Base-by-base conservation (phyloP, 2,113 vertebrate species). In the Beaufortia kweichowensis region DNA sequence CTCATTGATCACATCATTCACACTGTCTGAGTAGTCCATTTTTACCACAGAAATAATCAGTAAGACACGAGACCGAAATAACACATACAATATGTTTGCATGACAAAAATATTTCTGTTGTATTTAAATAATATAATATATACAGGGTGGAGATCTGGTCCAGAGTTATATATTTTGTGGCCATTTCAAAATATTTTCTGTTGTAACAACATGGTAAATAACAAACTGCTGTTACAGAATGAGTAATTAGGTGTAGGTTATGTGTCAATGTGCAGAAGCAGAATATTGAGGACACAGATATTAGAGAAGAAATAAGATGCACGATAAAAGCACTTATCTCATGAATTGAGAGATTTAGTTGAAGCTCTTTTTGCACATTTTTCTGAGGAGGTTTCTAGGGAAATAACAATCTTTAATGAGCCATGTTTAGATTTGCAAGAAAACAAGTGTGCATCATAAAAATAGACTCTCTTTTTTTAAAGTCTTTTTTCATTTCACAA, bases 391-490 rank as follows among this genome's bases (percentile, higher is more conserved):
- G 46, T 60, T 76, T 74, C 75, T 21, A 48, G 76, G 79, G 76
- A 81, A 81, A 81, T 76, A 80, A 77, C 76, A 59, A 39, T 48
- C 55, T 79, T 79, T 81, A 85, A 85, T 81, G 76, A 85, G 66
- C 48, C 76, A 55, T 79, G 69, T 81, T 77, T 63, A 68, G 50
- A 70, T 73, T 67, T 59, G 56, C 29, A 63, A 60, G 55, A 12
- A 65, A 29, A 67, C 80, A 64, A 39, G 46, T 60, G 57, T 43
- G 41, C 15, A 19, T 35, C 60, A 69, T 79, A 77, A 84, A 81
- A 81, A 72, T 79, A 82, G 57, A 76, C 21, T 24, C 23, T 41
- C 50, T 69, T 68, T 21, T 46, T 74, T 77, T 72, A 69, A 24
- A 72, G 59, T 76, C 33, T 24, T 77, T 56, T 66, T 69, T 63